These are phyloP conservation scores for Limonius californicus DNA, from an alignment of 1,140 invertebrate genomes.

Conservation along the genomic window DNA sequence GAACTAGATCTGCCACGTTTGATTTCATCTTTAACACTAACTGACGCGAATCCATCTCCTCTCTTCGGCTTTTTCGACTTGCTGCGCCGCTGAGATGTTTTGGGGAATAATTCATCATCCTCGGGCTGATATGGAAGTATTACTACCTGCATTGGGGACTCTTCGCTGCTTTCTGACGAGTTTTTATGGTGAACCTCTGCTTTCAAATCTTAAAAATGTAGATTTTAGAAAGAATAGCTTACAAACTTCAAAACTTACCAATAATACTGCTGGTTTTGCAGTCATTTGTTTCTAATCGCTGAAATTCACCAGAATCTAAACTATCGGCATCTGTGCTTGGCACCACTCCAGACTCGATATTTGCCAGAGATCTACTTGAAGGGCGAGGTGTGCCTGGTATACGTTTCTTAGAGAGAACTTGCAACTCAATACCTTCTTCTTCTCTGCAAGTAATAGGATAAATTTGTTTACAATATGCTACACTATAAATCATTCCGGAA, in stretches of 20 bases:
- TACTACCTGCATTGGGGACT: conserved; percentile 36
- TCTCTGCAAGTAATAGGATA: conserved; percentile 53
- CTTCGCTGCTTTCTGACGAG: conserved; percentile 78
- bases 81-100: conserved; percentile 40
- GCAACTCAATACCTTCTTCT: conserved; percentile 80
- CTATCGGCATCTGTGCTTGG: conserved; percentile 51
- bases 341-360: conserved; percentile 30
- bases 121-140: conserved; percentile 21
- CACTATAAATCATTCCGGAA: no score
- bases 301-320: conserved; percentile 59
- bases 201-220: conserved; percentile 67
- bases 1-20: conserved; percentile 26
- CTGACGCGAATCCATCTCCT: not conserved
- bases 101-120: conserved; percentile 26
- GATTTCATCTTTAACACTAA: conserved; percentile 24
- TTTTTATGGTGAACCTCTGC: conserved; percentile 90
- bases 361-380: conserved; percentile 1
- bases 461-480: no score
- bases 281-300: conserved; percentile 48
- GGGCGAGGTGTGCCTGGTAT: not conserved
- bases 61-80: not conserved
- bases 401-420: conserved; percentile 60
- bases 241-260: conserved; percentile 50
- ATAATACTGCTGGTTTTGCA: conserved; percentile 59
- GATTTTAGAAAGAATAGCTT: conserved; percentile 14